phyloP scores from a whole-genome alignment of 2,797 vertebrate species.

The Nannoperca australis region DNA sequence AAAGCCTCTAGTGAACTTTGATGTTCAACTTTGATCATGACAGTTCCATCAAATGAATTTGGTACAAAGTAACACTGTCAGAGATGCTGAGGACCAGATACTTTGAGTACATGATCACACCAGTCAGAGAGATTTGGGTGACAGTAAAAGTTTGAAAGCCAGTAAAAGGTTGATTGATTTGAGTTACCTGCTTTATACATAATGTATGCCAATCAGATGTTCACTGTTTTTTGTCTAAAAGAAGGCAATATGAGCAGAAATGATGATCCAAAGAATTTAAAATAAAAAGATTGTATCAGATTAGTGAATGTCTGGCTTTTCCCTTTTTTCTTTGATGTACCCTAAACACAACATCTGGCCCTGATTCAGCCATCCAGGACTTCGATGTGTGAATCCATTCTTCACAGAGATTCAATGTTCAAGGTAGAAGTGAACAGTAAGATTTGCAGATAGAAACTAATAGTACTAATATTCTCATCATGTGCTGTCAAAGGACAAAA shows the following conservation, averaged over 20 bases:
- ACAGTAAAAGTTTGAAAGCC: constrained; percentile 1
- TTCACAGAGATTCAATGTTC: constrained; percentile 25
- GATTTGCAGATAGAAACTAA: constrained; percentile 19
- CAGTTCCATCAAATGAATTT: constrained; percentile 24
- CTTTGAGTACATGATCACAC: neutral
- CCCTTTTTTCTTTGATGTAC: constrained; percentile 20
- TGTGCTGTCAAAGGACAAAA: constrained; percentile 1
- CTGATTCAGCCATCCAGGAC: constrained; percentile 16
- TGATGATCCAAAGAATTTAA: neutral
- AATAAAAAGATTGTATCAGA: neutral
- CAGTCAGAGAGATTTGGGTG: constrained; percentile 7
- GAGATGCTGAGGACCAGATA: constrained; percentile 5
- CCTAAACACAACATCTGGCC: constrained; percentile 27
- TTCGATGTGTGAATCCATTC: constrained; percentile 40
- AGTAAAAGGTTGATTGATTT: neutral
- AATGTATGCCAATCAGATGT: neutral
- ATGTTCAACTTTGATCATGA: constrained; percentile 56
- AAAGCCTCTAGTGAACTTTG: constrained; percentile 40
- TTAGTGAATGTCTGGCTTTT: neutral
- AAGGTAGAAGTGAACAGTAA: neutral
- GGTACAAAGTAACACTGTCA: constrained; percentile 20
- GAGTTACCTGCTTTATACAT: neutral
- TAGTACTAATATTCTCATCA: neutral
- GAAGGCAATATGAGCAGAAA: neutral
- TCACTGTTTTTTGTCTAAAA: neutral